Conservation (phyloP, 2,888 invertebrate genomes). For the Cephus sareptanus region DNA sequence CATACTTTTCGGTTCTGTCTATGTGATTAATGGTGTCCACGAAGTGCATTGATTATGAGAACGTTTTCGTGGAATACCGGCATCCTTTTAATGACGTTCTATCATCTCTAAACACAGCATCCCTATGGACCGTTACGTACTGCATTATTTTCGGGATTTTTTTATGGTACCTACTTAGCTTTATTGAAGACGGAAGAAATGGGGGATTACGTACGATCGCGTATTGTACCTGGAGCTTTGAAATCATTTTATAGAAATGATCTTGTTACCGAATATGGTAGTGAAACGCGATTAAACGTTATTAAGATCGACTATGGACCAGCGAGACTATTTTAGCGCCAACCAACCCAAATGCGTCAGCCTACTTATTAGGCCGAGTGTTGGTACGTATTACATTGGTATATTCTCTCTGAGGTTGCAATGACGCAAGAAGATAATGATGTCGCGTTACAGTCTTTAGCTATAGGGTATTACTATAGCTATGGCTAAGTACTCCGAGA, state of each 20-base stretch:
- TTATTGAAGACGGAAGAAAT: neutral
- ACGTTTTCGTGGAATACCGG: neutral
- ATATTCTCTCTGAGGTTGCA: neutral
- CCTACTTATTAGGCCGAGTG: neutral
- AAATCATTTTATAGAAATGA: neutral
- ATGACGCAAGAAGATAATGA: neutral
- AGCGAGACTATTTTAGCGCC: constrained; percentile 1
- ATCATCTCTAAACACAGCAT: neutral
- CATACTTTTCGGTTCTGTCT: neutral
- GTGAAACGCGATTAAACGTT: constrained; percentile 1
- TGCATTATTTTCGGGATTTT: neutral
- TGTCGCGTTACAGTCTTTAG: neutral
- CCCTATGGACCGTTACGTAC: neutral
- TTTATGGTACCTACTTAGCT: neutral
- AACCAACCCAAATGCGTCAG: neutral
- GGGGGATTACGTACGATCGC: neutral
- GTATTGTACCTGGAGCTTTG: neutral
- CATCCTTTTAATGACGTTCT: neutral
- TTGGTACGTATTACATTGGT: neutral
- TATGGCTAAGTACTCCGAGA: neutral
- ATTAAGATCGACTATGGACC: neutral
- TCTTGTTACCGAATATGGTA: neutral
- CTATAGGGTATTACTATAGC: neutral
- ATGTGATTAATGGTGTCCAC: neutral
- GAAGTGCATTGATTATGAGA: neutral